phyloP scores from a whole-genome alignment of 2,888 invertebrate species.

The Apoda limacodes region DNA sequence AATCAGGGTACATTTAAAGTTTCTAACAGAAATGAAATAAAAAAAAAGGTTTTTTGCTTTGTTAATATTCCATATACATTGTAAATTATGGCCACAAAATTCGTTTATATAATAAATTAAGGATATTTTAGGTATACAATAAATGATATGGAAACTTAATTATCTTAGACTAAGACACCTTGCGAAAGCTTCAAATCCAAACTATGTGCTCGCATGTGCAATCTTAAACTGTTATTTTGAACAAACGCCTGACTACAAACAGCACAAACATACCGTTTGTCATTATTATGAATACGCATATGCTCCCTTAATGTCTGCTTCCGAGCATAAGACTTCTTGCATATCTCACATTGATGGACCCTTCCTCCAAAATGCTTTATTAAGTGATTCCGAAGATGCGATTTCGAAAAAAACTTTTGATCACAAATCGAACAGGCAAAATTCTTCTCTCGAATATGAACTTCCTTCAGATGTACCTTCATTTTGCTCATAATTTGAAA shows the following conservation, averaged over 20 bases:
- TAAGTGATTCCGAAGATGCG: conserved; percentile 64
- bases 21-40: background rate
- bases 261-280: conserved; percentile 32
- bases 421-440: conserved; percentile 59
- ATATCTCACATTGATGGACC: conserved; percentile 53
- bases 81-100: too few relatives aligned
- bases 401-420: conserved; percentile 58
- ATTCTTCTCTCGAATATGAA: conserved; percentile 55
- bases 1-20: conserved; percentile 27
- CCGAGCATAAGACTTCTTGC: conserved; percentile 58
- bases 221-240: conserved; percentile 36
- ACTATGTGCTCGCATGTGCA: conserved; percentile 43
- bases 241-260: conserved; percentile 39
- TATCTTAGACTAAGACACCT: too few relatives aligned
- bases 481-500: conserved; percentile 46
- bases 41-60: too few relatives aligned
- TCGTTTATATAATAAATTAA: too few relatives aligned
- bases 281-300: conserved; percentile 43
- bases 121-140: too few relatives aligned
- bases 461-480: conserved; percentile 46
- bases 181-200: too few relatives aligned
- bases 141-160: too few relatives aligned
- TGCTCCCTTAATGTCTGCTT: conserved; percentile 48
- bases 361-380: conserved; percentile 58
- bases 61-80: too few relatives aligned